phyloP scores from a whole-genome alignment of 2,113 vertebrate species.

The Euleptes europaea region DNA sequence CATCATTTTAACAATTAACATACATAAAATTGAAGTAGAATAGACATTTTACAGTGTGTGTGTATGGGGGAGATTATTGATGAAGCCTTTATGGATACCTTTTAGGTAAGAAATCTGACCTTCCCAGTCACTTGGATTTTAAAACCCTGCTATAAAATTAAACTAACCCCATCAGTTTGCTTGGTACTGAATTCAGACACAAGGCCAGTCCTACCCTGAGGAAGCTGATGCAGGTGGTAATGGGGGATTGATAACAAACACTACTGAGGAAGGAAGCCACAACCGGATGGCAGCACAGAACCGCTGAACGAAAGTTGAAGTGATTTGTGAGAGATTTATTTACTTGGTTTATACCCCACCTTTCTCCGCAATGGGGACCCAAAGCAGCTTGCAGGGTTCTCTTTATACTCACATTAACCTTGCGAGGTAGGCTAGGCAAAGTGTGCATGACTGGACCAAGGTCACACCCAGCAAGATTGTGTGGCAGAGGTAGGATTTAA shows the following conservation, averaged over 20 bases:
- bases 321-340: not conserved
- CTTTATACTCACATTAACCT: no score
- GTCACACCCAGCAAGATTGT: no score
- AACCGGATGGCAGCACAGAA: not conserved
- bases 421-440: not conserved
- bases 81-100: not conserved
- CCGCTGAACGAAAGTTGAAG: rapidly evolving
- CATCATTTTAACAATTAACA: not conserved
- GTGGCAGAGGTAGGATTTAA: no score
- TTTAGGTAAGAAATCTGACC: not conserved
- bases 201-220: not conserved
- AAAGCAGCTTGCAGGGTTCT: no score
- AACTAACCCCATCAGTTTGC: not conserved
- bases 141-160: not conserved
- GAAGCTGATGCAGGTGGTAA: not conserved
- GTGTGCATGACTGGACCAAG: no score
- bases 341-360: no score
- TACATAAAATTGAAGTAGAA: no score
- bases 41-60: no score
- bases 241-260: not conserved
- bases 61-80: not conserved
- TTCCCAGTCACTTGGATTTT: not conserved
- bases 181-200: not conserved
- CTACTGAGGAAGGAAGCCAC: not conserved
- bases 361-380: no score